Percentiles rank a stretch among this genome's conserved stretches.
These are phyloP conservation scores for Hirtodrosophila cameraria DNA, from an alignment of 2,888 invertebrate species.

Conservation along the genomic window DNA sequence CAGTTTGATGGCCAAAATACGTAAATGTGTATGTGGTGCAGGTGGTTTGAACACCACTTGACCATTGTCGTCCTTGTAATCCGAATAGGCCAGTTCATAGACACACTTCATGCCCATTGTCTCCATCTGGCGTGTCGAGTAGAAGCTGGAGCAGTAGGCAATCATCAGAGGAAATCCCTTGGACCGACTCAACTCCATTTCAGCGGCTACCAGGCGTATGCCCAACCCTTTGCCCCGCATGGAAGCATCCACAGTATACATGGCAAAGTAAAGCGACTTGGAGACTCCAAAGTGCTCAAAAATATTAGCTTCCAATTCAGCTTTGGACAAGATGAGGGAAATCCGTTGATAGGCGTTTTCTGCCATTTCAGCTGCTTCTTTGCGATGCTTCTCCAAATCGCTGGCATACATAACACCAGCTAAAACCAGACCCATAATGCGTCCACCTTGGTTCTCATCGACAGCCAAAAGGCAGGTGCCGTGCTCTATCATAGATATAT, in stretches of 20 bases:
- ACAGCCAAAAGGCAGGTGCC: too few relatives aligned
- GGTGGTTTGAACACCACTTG: constrained; percentile 58
- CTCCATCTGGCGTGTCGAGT: constrained; percentile 67
- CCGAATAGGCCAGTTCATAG: constrained; percentile 48
- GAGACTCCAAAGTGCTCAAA: constrained; percentile 56
- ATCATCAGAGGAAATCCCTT: constrained; percentile 55
- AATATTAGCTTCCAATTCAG: constrained; percentile 61
- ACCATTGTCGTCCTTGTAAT: constrained; percentile 59
- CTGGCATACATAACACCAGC: constrained; percentile 28
- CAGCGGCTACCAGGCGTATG: constrained; percentile 48
- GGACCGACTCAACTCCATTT: constrained; percentile 59
- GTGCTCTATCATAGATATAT: too few relatives aligned
- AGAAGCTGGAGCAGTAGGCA: constrained; percentile 71
- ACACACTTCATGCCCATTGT: constrained; percentile 65
- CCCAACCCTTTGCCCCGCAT: constrained; percentile 72
- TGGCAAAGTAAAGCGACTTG: constrained; percentile 63
- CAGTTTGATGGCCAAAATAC: constrained; percentile 38
- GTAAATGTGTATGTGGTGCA: constrained; percentile 49
- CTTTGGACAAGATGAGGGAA: constrained; percentile 40
- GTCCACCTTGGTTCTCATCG: constrained; percentile 21
- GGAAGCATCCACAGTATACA: constrained; percentile 51
- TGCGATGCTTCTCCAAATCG: constrained; percentile 36
- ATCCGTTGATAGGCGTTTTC: constrained; percentile 49
- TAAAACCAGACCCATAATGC: constrained; percentile 50
- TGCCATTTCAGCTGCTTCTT: constrained; percentile 32